Percentiles rank a stretch among this genome's conserved stretches.
Evolutionary conservation across 37 sponge, comb jelly and placozoan genomes (phyloP).

Genomic region (Agelas oroides): DNA sequence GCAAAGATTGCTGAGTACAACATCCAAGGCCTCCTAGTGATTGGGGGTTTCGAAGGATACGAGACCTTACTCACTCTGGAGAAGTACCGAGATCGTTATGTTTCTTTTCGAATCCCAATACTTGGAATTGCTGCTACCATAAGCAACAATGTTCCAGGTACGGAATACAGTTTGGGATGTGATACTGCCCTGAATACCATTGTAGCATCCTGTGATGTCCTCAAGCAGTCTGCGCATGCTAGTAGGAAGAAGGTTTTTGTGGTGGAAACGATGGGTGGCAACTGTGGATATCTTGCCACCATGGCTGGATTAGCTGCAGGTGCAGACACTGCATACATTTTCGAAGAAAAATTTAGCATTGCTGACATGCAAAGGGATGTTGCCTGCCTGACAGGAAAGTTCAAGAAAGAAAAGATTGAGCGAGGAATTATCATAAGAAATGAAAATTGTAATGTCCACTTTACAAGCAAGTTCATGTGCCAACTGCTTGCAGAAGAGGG

Average conservation of each 20-base stretch:
- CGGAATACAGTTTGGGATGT: slow-evolving; percentile 87
- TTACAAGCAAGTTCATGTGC: slow-evolving; percentile 81
- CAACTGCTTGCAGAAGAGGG: slow-evolving; percentile 78
- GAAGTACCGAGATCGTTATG: slow-evolving; percentile 51
- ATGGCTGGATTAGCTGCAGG: slow-evolving; percentile 92
- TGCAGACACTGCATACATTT: slow-evolving; percentile 93
- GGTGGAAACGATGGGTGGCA: slow-evolving; percentile 90
- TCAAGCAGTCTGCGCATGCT: slow-evolving; percentile 85
- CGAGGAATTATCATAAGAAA: slow-evolving; percentile 68
- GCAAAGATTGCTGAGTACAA: slow-evolving; percentile 27
- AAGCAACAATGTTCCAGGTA: slow-evolving; percentile 95
- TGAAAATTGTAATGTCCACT: slow-evolving; percentile 78
- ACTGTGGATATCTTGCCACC: slow-evolving; percentile 92
- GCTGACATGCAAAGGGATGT: slow-evolving; percentile 70
- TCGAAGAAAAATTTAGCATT: slow-evolving; percentile 78
- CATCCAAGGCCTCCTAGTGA: slow-evolving; percentile 73
- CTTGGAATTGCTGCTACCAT: slow-evolving; percentile 82
- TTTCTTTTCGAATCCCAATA: slow-evolving; percentile 76
- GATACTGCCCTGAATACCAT: slow-evolving; percentile 92
- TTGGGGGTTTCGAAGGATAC: slow-evolving; percentile 95
- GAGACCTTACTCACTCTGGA: slow-evolving; percentile 50
- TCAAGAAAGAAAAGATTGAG: slow-evolving; percentile 50
- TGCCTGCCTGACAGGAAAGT: slow-evolving; percentile 66
- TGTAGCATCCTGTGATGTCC: slow-evolving; percentile 66
- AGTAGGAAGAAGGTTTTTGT: slow-evolving; percentile 89